Conservation (phyloP, 2,888 invertebrate genomes). For the Dusona sp. region DNA sequence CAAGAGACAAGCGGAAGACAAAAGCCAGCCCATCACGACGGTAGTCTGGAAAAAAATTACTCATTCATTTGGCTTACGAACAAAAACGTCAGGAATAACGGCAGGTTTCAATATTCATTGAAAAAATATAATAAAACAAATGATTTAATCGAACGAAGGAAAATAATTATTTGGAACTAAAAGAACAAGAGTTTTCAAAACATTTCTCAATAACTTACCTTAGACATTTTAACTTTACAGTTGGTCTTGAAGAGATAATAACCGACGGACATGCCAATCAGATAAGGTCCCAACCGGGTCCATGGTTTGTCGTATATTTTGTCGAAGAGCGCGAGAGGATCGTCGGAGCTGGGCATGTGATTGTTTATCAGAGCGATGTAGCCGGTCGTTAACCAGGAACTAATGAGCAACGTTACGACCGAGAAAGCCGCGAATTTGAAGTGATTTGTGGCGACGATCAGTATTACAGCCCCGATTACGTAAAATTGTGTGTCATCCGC, state of each 20-base stretch:
- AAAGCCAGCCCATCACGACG: conserved; percentile 89
- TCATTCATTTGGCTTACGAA: too few relatives aligned
- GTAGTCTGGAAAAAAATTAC: conserved; percentile 85
- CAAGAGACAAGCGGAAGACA: conserved; percentile 88
- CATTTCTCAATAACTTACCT: conserved; percentile 84
- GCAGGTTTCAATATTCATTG: not conserved
- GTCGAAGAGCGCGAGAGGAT: conserved; percentile 93
- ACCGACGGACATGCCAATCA: conserved; percentile 93
- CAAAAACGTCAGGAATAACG: not conserved
- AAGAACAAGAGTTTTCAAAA: too few relatives aligned
- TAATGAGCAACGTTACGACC: conserved; percentile 88
- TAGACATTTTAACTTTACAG: conserved; percentile 90
- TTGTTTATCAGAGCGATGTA: conserved; percentile 92
- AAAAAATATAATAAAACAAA: conserved; percentile 18
- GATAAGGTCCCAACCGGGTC: conserved; percentile 93
- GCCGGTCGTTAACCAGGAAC: conserved; percentile 92
- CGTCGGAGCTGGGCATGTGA: conserved; percentile 92
- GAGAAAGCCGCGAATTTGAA: conserved; percentile 91
- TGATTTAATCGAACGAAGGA: not conserved
- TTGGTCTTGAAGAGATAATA: conserved; percentile 94
- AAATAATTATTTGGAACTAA: too few relatives aligned
- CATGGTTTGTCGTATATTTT: conserved; percentile 96
- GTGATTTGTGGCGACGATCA: conserved; percentile 93
- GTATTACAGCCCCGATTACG: conserved; percentile 91
- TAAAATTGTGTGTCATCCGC: conserved; percentile 96